Evolutionary conservation across 2,888 invertebrate genomes (phyloP).

Genomic region (Latheticus oryzae): DNA sequence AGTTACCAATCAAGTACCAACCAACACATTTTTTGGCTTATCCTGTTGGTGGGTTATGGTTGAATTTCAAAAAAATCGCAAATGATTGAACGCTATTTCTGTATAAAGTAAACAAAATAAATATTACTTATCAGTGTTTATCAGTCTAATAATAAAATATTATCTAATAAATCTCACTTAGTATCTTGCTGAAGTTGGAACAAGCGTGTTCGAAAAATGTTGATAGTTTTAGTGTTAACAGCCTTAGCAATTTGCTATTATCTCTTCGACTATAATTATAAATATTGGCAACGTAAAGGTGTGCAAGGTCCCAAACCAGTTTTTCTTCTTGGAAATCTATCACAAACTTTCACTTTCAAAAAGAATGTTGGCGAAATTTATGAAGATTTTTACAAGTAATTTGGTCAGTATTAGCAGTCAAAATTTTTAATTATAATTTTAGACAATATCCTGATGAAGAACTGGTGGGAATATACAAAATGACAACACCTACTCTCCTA

Average conservation of each 20-base stretch:
- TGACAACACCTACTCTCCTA: slow-evolving; percentile 55
- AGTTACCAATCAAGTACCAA: slow-evolving; percentile 50
- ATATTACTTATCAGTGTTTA: not conserved
- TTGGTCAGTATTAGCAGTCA: too few relatives aligned
- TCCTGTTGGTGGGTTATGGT: slow-evolving; percentile 52
- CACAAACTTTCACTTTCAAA: slow-evolving; percentile 47
- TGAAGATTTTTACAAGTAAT: slow-evolving; percentile 55
- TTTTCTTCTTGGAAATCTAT: slow-evolving; percentile 49
- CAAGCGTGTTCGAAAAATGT: slow-evolving; percentile 2
- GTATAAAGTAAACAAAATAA: not conserved
- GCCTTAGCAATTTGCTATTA: slow-evolving; percentile 5
- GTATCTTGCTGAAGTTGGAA: too few relatives aligned
- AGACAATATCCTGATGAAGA: slow-evolving; percentile 22
- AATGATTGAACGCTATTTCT: not conserved
- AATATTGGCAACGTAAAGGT: slow-evolving; percentile 50
- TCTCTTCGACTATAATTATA: slow-evolving; percentile 15
- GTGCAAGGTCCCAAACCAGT: slow-evolving; percentile 50
- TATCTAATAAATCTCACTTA: too few relatives aligned
- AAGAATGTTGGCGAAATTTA: slow-evolving; percentile 52
- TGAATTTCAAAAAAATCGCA: slow-evolving; percentile 49
- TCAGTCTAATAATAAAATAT: not conserved
- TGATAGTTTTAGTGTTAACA: slow-evolving; percentile 1
- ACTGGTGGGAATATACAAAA: slow-evolving; percentile 50
- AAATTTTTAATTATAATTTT: slow-evolving; percentile 6
- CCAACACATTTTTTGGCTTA: slow-evolving; percentile 45